Evolutionary conservation across 2,113 vertebrate species (phyloP), one percentile per base, ranked within the genome.

Genomic region (Forbesichthys papilliferus): DNA sequence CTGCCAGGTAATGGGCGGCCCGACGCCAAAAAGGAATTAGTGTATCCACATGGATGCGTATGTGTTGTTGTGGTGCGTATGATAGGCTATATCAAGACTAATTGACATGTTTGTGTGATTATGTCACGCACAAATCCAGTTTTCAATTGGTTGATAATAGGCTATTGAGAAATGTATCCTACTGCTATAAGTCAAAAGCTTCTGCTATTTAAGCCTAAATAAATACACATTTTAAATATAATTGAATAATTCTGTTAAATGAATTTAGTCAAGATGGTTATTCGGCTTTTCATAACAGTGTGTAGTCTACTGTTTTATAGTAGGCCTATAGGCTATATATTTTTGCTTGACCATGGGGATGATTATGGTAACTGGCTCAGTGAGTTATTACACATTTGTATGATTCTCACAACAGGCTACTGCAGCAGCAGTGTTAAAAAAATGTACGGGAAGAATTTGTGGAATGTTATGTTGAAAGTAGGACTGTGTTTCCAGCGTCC

Each of bases 1-100:
- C 68, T 76, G 79, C 53, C 79, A 89, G 87, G 89, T 90, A 87
- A 84, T 42, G 63, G 60, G 61, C 48, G 68, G 53, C 66, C 65
- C 49, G 66, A 68, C 60, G 51, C 73, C 56, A 53, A 34, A 52
- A 65, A 66, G 61, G 55, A 55, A 70, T 72, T 61, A 49, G 71
- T 52, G 11, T 1, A 68, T 48, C 27, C 46, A 70, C 46, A 67
- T 69, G 54, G 74, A 34, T 60, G 5, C 0, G 51, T 36, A 11
- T 61, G 5, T 13, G 55, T 69, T 62, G 57, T 47, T 64, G 7
- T 75, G 11, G 18, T 55, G 8, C 13, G 3, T 18, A 75, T 48
- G 42, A 55, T 76, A 27, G 27, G 27, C 27, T 27, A 46, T 58
- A 64, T 53, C 67, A 36, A 69, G 49, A 13, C 62, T 27, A 27